Evolutionary conservation across 2,113 vertebrate species (phyloP), one percentile per base, ranked within the genome.

Genomic region (Brachyistius frenatus): DNA sequence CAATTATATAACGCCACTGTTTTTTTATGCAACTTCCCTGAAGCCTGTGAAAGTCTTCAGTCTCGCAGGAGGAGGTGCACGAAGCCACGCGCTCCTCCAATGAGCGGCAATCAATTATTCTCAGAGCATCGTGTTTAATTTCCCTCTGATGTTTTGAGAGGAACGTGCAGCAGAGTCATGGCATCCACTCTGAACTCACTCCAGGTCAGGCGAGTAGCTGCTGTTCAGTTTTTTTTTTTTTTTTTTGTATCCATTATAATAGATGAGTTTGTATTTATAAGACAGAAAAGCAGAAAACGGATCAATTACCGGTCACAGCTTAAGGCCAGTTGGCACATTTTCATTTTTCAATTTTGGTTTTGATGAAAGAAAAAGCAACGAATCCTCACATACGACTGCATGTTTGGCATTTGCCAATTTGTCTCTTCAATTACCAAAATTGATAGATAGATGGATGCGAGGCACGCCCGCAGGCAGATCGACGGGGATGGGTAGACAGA

Each of bases 401-500:
- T 37, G 37, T 37, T 37, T 37, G 37, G 7, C 37, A 7, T 37
- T 23, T 23, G 23, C 23, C 23, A 23, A 23, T 6, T 2, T 53
- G 55, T 62, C 2, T 52, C 35, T 61, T 75, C 11, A 0, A 7
- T 47, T 32, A 49, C 3, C 3, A 30, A 31, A 37, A 50, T 11
- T 46, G 44, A 72, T 7, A 9, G 16, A 55, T 31, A n/a, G 23
- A 32, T 67, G 56, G 53, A 53, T 74, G 47, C 47, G 23, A 41
- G 30, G 55, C 8, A 46, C n/a, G 37, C 58, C 53, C 35, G 11
- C 5, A 33, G 11, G 10, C 7, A 66, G 41, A 67, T 32, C 74
- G 67, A 69, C 54, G 55, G 56, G 31, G 30, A 66, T 63, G 30
- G 81, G 69, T 5, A 67, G 66, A 79, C 5, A 31, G 16, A 62